Percentiles rank a stretch among this genome's conserved stretches.
Evolutionary conservation across 2,888 invertebrate species (phyloP).

Genomic region (Lithophane semibrunnea): DNA sequence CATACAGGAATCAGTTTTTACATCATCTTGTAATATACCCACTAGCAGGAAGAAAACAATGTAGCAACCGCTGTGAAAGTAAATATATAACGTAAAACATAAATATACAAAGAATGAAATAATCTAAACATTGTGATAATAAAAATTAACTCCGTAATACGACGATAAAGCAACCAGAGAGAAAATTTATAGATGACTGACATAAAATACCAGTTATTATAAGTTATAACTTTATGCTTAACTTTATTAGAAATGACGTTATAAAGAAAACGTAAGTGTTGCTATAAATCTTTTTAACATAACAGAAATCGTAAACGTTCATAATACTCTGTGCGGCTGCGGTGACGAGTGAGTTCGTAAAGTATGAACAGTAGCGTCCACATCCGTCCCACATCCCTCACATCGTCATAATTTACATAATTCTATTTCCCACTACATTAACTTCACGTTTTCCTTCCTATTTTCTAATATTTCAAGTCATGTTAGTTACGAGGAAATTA

Average conservation of each 20-base stretch:
- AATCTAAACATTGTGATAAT: constrained; percentile 12
- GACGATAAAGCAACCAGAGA: background rate
- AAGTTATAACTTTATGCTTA: constrained; percentile 16
- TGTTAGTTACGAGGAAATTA: constrained; percentile 17
- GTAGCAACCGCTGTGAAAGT: constrained; percentile 18
- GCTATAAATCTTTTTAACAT: constrained; percentile 3
- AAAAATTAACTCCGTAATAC: background rate
- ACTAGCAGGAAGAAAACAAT: constrained; percentile 29
- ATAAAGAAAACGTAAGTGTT: constrained; percentile 5
- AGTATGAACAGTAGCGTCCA: constrained; percentile 9
- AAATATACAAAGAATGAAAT: background rate
- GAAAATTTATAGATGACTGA: constrained; percentile 4
- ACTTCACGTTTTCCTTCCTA: constrained; percentile 76
- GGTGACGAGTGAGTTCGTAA: background rate
- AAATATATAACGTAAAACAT: constrained; percentile 12
- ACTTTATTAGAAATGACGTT: constrained; percentile 25
- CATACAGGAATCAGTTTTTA: constrained; percentile 42
- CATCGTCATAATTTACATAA: constrained; percentile 72
- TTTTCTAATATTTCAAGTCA: constrained; percentile 76
- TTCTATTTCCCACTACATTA: constrained; percentile 66
- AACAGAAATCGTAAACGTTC: constrained; percentile 6
- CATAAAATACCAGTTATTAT: constrained; percentile 27
- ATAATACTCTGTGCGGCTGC: background rate
- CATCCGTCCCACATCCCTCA: constrained; percentile 24
- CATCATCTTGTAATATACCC: constrained; percentile 21